Conservation (phyloP, 2,797 vertebrate species). For the Loriculus beryllinus region DNA sequence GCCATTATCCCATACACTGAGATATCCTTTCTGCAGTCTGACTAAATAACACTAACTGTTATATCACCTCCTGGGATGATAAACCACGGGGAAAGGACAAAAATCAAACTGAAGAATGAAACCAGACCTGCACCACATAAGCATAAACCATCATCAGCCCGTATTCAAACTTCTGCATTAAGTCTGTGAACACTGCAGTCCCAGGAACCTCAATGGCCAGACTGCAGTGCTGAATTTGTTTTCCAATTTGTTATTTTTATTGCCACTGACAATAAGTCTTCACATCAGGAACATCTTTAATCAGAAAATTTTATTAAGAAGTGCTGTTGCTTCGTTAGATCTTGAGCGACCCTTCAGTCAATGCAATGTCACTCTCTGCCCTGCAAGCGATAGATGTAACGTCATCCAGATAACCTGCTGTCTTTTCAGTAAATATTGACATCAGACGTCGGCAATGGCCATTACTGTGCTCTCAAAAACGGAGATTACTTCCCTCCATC, state of each 20-base stretch:
- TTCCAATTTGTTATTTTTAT: not conserved
- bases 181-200: not conserved
- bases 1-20: not conserved
- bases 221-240: not conserved
- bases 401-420: not conserved
- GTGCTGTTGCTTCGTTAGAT: not conserved
- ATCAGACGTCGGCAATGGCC: not conserved
- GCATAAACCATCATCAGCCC: not conserved
- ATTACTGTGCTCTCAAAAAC: not conserved
- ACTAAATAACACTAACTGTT: slow-evolving; percentile 19
- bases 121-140: not conserved
- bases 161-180: not conserved
- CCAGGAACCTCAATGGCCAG: not conserved
- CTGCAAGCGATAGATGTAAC: not conserved
- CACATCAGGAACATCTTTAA: not conserved
- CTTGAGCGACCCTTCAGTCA: not conserved
- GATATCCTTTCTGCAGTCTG: not conserved
- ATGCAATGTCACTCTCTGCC: not conserved
- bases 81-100: not conserved
- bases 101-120: not conserved
- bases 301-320: not conserved
- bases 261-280: not conserved
- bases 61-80: not conserved
- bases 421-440: not conserved
- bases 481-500: not conserved